Evolutionary conservation across 2,888 invertebrate genomes (phyloP), one percentile per base, ranked within the genome.

Genomic region (Lasioglossum leucozonium): DNA sequence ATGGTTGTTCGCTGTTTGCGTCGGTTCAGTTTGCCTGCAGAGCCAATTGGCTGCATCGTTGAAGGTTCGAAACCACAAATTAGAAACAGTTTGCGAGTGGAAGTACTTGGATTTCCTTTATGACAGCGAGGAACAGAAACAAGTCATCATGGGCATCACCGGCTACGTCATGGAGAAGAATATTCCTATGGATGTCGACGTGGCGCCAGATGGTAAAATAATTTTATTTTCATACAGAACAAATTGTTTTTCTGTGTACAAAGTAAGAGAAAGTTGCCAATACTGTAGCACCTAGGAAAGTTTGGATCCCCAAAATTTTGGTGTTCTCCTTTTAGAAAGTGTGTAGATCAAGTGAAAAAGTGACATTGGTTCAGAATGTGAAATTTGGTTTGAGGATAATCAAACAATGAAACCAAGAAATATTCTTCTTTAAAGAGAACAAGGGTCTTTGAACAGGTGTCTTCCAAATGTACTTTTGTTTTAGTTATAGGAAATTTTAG

Each of bases 71-170:
- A 42, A 26, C 6, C 62, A n/a, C 34, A 0, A 13, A 30, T 22
- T 6, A 0, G 2, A 30, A 0, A 4, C 0, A 2, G 0, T 30
- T 4, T 84, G 0, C 58, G 96, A 97, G 86, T 98, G 98, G 98
- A 97, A 96, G 87, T 95, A 96, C 76, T 93, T 98, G 2, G 98
- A 98, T 93, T 98, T 97, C 3, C 96, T 96, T 72, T 98, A 97
- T 94, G 96, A 96, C 0, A 95, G 96, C 0, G 93, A 95, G 10
- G 94, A 94, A 13, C 96, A 96, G 37, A 95, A 97, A 47, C 93
- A 95, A n/a, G 11, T 0, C 18, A 96, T 87, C 95, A 96, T 76
- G 93, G 98, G 2, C 98, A 98, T 93, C 98, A 97, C 92, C 96
- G 69, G 86, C 44, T 94, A 93, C 76, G 65, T 92, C 73, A 75